These are phyloP conservation scores for Pelmatolapia mariae DNA, from an alignment of 2,113 vertebrate species.

Conservation along the genomic window DNA sequence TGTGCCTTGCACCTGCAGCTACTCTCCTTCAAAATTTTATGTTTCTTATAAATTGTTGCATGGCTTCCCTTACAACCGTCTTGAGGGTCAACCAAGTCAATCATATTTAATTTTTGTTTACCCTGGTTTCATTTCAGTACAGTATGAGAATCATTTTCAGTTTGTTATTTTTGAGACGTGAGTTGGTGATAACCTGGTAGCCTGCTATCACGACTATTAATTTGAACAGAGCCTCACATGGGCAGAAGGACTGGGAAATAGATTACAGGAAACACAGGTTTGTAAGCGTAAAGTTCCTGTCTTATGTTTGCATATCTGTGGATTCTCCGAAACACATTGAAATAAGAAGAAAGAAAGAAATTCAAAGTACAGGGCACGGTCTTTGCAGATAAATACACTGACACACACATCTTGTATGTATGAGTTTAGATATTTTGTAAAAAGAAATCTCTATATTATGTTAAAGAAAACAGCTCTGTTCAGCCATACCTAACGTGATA, in stretches of 20 bases:
- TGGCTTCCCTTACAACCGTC: neutral
- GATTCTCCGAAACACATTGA: neutral
- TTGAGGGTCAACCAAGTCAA: neutral
- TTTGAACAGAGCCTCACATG: neutral
- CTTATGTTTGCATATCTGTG: neutral
- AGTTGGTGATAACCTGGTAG: neutral
- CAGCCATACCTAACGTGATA: constrained; percentile 83
- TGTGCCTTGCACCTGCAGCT: neutral
- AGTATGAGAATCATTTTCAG: neutral
- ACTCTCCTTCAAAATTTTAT: neutral
- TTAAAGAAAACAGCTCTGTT: neutral
- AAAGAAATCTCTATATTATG: neutral
- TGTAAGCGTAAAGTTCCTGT: neutral
- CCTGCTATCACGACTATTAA: neutral
- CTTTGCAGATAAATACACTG: neutral
- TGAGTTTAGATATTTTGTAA: neutral
- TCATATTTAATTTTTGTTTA: neutral
- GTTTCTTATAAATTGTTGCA: neutral
- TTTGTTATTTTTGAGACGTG: neutral
- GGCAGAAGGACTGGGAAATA: neutral
- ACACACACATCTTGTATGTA: neutral
- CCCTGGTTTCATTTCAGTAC: neutral
- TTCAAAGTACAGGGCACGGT: neutral
- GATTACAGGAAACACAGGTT: neutral
- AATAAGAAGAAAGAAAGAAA: neutral